Evolutionary conservation across 2,888 invertebrate species (phyloP).

Genomic region (Zygogramma bicolorata): DNA sequence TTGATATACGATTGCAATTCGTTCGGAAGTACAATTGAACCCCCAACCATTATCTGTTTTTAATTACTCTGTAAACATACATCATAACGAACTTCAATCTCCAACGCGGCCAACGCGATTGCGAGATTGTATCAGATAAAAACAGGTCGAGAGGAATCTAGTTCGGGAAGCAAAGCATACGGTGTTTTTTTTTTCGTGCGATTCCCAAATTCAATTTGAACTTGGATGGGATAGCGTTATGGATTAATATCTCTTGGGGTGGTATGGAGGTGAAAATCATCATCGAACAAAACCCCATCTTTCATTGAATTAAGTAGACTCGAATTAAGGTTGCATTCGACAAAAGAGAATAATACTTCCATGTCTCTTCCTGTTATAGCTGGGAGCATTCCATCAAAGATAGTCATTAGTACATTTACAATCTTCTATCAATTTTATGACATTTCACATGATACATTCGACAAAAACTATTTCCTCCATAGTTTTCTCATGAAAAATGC

Average conservation of each 20-base stretch:
- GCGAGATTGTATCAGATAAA: constrained; percentile 11
- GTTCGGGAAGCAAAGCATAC: background rate
- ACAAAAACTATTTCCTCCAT: no score
- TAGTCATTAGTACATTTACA: no score
- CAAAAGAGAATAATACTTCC: no score
- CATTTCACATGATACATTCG: no score
- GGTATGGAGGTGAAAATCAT: background rate
- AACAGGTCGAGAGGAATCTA: background rate
- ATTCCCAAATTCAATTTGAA: background rate
- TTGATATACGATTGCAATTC: constrained; percentile 49
- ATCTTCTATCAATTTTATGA: no score
- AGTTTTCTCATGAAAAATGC: no score
- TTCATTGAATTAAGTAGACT: no score
- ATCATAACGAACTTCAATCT: constrained; percentile 31
- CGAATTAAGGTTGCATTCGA: no score
- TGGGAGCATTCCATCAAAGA: no score
- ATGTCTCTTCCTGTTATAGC: no score
- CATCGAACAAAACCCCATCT: no score
- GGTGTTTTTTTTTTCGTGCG: background rate
- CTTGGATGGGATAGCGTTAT: background rate
- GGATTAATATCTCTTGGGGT: background rate
- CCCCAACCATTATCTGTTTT: constrained; percentile 49
- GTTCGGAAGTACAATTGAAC: constrained; percentile 43
- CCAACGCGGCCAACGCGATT: constrained; percentile 13
- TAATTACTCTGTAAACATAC: constrained; percentile 49